These are phyloP conservation scores for Gambusia yucatana DNA, from an alignment of 2,797 vertebrate genomes.

Conservation along the genomic window DNA sequence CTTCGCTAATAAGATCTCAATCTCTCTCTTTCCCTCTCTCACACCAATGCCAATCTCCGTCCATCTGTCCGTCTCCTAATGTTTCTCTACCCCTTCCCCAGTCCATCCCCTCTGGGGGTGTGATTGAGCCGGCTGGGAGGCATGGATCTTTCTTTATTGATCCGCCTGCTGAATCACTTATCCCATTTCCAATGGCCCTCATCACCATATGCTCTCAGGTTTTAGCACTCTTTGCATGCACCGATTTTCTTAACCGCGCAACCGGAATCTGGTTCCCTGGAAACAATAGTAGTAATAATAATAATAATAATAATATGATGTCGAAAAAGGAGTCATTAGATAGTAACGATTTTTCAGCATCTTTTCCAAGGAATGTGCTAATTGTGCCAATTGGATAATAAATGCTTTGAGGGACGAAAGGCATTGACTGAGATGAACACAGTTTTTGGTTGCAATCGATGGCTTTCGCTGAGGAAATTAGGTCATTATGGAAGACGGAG, in stretches of 20 bases:
- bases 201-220: conserved; percentile 66
- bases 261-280: conserved; percentile 47
- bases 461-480: conserved; percentile 45
- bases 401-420: conserved; percentile 36
- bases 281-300: conserved; percentile 9
- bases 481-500: conserved; percentile 40
- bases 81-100: conserved; percentile 67
- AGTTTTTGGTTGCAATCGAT: conserved; percentile 59
- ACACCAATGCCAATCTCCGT: conserved; percentile 39
- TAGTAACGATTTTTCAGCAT: conserved; percentile 26
- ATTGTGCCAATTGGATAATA: conserved; percentile 40
- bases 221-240: conserved; percentile 70
- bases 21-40: conserved; percentile 32
- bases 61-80: conserved; percentile 74
- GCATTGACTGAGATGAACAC: conserved; percentile 39
- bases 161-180: conserved; percentile 82
- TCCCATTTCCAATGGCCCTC: conserved; percentile 80
- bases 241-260: conserved; percentile 52
- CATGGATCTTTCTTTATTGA: conserved; percentile 80
- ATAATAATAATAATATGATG: not conserved
- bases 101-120: conserved; percentile 61
- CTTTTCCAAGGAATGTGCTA: conserved; percentile 25
- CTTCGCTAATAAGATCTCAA: conserved; percentile 65
- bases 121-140: conserved; percentile 78
- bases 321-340: conserved; percentile 19